Conservation (phyloP, 2,113 vertebrate genomes). For the Bos indicus region DNA sequence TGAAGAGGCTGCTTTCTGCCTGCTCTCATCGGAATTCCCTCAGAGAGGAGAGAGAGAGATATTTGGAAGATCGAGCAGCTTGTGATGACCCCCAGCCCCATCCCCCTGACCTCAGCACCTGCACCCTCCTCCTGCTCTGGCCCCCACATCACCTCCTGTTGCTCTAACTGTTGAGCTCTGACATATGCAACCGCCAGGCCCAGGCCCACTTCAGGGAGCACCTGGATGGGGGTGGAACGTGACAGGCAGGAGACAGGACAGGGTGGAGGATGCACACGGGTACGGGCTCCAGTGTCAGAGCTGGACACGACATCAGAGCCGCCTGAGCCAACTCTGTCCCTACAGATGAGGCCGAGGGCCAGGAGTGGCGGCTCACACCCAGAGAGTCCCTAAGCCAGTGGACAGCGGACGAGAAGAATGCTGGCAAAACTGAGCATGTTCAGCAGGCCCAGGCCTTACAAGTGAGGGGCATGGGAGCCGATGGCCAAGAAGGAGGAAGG, state of each 20-base stretch:
- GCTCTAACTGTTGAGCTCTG: background rate
- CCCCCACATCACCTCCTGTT: background rate
- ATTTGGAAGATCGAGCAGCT: background rate
- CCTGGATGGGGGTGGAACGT: rapidly evolving
- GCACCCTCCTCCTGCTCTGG: background rate
- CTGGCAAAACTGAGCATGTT: background rate
- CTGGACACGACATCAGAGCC: background rate
- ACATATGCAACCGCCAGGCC: background rate
- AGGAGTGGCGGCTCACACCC: background rate
- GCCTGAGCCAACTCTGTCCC: background rate
- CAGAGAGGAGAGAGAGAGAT: background rate
- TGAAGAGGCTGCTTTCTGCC: background rate
- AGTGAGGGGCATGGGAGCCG: background rate
- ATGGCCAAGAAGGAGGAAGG: background rate
- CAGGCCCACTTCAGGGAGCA: background rate
- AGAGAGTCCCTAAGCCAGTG: background rate
- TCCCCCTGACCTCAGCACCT: background rate
- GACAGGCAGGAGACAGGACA: background rate
- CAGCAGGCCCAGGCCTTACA: background rate
- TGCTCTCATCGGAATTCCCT: background rate
- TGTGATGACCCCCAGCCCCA: background rate
- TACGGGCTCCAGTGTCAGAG: background rate
- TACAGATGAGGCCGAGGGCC: background rate
- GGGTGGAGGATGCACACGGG: rapidly evolving
- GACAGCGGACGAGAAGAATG: background rate